Base-by-base conservation (phyloP, 2,797 vertebrate genomes). In the Chrysocyon brachyurus region DNA sequence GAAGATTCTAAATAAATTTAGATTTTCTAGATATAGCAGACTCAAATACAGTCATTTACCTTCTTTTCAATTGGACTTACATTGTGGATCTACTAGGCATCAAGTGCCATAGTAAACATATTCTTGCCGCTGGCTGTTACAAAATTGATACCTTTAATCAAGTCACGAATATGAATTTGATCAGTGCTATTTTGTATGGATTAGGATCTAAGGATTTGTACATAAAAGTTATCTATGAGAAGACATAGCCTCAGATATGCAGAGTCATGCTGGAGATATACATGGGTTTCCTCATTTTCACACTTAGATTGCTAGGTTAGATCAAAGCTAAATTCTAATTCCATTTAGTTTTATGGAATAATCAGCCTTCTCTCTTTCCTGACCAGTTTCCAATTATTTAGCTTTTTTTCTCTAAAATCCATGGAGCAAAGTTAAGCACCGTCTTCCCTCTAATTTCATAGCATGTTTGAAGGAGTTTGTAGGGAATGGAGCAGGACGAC, bases 341-440 rank as follows among this genome's bases (percentile, higher is more conserved):
- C 92, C 83, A 91, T 90, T 94, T 89, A 90, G 64, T 82, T 92
- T 95, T 83, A 70, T 75, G 79, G 82, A 91, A 92, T 64, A 91
- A 95, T 82, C 84, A n/a, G 5, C 77, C 56, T 73, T 92, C 26
- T 87, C 70, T 88, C 75, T 79, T 97, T 96, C 56, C 40, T 88
- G 87, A 86, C 90, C 81, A 95, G 56, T 94, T 97, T 91, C 79
- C 90, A 96, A 75, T 97, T 97, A 97, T 77, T 90, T 85, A 31
- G 56, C 19, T 59, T 84, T 87, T 91, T 85, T 3, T 79, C 46
- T 95, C 66, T 97, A 85, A 93, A 94, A 88, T 88, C 95, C 54
- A 40, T 14, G 17, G 52, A 94, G 96, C 81, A 86, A 61, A 93
- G 92, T 94, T 97, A 95, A 97, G 90, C 81, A 81, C 61, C 79